Evolutionary conservation across 2,797 vertebrate species (phyloP), one percentile per base, ranked within the genome.

Genomic region (Mus caroli): DNA sequence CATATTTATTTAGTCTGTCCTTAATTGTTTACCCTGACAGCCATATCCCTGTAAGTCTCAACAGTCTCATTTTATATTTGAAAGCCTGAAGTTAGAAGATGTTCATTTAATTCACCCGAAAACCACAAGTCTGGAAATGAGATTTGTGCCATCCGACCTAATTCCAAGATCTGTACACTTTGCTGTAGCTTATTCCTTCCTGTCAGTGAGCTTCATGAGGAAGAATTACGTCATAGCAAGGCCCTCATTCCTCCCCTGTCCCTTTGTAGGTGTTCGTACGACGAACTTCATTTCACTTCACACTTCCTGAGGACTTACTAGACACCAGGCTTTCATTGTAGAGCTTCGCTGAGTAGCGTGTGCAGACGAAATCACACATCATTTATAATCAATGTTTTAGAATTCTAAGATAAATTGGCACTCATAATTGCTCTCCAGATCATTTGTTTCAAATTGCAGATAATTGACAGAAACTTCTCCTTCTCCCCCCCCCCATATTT

Each of bases 11-110:
- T 88, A 13, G 10, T 54, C 64, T 62, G 17, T 46, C 46, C n/a
- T 52, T 43, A 46, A 43, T 88, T 75, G 43, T 60, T 91, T 88
- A 85, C 43, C 50, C 62, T 86, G 78, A 76, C 28, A n/a, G 14
- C 82, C 93, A 91, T 46, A n/a, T 15, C 43, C 71, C 34, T 94
- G 13, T 87, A 71, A 50, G 14, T 90, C 14, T 90, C 60, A 40
- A 67, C n/a, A 1, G 43, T 46, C 52, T 82, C 37, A 77, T 75
- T 85, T 82, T 46, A 64, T 46, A 64, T 88, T 91, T 89, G 34
- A 92, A 79, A 96, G 90, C 76, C 60, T 34, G 28, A 84, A 69
- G 31, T 90, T 94, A 64, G 90, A 88, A 40, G 20, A 43, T 82
- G 3, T 71, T 54, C 83, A 50, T 40, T 34, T 82, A 50, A 34